A percentile compares a stretch with the other conserved stretches of the same genome.
These are phyloP conservation scores for Axinella damicornis DNA, from an alignment of 37 sponge, comb jelly and placozoan species.

Conservation along the genomic window DNA sequence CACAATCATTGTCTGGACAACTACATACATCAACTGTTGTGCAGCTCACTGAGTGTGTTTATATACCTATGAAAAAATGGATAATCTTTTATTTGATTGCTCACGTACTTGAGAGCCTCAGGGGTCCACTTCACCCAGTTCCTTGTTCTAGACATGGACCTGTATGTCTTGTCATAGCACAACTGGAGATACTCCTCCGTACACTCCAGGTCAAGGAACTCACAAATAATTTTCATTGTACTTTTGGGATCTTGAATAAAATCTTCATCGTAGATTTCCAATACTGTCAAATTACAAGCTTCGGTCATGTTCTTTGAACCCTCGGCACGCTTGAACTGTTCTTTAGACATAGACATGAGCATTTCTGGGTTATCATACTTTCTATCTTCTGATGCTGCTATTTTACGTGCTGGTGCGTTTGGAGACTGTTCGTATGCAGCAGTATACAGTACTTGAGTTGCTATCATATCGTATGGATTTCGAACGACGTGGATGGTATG, in stretches of 20 bases:
- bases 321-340: background rate
- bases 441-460: slow-evolving; percentile 30
- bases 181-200: slow-evolving; percentile 8
- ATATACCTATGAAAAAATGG: slow-evolving; percentile 22
- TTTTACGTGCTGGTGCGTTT: background rate
- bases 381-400: background rate
- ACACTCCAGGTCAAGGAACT: slow-evolving; percentile 13
- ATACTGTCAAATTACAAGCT: background rate
- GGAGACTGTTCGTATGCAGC: background rate
- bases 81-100: background rate
- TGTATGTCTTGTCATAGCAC: slow-evolving; percentile 22
- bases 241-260: slow-evolving; percentile 14
- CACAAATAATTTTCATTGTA: slow-evolving; percentile 15
- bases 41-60: too few species aligned
- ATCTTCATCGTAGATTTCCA: slow-evolving; percentile 26
- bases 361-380: background rate
- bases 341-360: background rate
- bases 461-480: slow-evolving; percentile 60
- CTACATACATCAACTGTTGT: too few species aligned
- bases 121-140: slow-evolving; percentile 28
- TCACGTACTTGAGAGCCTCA: background rate
- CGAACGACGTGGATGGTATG: slow-evolving; percentile 33
- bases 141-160: slow-evolving; percentile 21
- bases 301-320: slow-evolving; percentile 3
- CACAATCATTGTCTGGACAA: too few species aligned